Conservation (phyloP, 2,888 invertebrate genomes). For the Harpagoxenus sublaevis region DNA sequence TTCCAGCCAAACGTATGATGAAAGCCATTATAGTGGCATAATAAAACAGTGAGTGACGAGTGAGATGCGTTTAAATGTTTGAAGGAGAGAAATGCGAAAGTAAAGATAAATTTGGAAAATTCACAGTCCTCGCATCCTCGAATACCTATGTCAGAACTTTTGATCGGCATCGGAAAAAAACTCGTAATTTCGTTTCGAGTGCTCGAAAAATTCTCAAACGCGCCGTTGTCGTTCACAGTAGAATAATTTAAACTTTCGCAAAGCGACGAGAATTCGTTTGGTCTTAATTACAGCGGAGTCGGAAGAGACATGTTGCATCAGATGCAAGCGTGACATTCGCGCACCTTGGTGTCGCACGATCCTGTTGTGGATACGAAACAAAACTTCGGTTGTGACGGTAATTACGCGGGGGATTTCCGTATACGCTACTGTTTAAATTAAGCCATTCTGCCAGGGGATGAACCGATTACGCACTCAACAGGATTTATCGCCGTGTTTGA, state of each 20-base stretch:
- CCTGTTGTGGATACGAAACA: slow-evolving; percentile 32
- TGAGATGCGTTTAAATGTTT: not conserved
- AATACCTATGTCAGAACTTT: not conserved
- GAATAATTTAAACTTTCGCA: slow-evolving; percentile 73
- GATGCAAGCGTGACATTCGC: not conserved
- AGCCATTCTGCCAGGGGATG: slow-evolving; percentile 15
- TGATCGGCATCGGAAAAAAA: not conserved
- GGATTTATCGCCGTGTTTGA: slow-evolving; percentile 21
- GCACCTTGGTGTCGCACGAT: not conserved
- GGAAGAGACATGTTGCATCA: slow-evolving; percentile 21
- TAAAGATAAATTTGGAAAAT: not conserved
- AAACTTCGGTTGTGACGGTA: slow-evolving; percentile 38
- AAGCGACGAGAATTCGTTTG: slow-evolving; percentile 50
- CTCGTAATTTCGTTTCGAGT: not conserved
- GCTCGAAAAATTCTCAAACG: not conserved
- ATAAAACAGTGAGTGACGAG: not conserved
- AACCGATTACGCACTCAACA: slow-evolving; percentile 14
- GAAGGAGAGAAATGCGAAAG: not conserved
- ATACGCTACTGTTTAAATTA: slow-evolving; percentile 31
- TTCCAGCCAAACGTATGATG: not conserved
- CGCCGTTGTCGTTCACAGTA: not conserved
- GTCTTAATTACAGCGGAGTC: slow-evolving; percentile 64
- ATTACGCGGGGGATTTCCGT: slow-evolving; percentile 30
- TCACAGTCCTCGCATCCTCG: not conserved
- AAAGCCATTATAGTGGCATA: not conserved